A percentile compares a stretch with the other conserved stretches of the same genome.
phyloP scores from a whole-genome alignment of 1,140 invertebrate species.

The Drosophila oshimai region DNA sequence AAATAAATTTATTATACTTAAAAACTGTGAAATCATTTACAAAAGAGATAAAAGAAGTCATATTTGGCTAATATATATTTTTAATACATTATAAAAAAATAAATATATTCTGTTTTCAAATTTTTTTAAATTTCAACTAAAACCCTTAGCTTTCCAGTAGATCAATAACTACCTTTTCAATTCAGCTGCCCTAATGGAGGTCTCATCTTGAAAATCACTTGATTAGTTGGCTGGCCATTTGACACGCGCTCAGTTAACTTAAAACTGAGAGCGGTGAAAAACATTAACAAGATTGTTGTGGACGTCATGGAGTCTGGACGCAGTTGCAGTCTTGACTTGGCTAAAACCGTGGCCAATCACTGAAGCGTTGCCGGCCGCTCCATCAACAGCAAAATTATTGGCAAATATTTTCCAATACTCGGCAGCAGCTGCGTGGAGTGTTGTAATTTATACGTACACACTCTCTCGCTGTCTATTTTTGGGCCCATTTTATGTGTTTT shows the following conservation, averaged over 20 bases:
- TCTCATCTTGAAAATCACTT: slow-evolving; percentile 17
- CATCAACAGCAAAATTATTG: slow-evolving; percentile 64
- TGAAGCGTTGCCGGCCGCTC: slow-evolving; percentile 67
- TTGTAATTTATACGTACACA: slow-evolving; percentile 48
- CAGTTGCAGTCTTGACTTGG: slow-evolving; percentile 23
- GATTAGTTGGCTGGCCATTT: slow-evolving; percentile 9
- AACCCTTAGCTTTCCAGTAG: neutral
- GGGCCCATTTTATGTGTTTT: slow-evolving; percentile 43
- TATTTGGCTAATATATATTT: too few species aligned
- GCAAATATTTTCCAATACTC: slow-evolving; percentile 64
- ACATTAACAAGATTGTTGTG: slow-evolving; percentile 26
- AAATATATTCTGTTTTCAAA: too few species aligned
- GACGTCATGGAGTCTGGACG: slow-evolving; percentile 31
- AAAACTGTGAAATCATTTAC: too few species aligned
- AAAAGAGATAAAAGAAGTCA: too few species aligned
- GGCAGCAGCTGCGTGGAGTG: slow-evolving; percentile 42
- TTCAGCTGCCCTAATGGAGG: neutral
- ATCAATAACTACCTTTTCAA: neutral
- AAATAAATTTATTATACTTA: too few species aligned
- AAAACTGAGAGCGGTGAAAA: neutral
- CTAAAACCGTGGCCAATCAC: slow-evolving; percentile 55
- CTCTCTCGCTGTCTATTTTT: slow-evolving; percentile 34
- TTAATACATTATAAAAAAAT: too few species aligned
- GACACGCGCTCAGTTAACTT: slow-evolving; percentile 22
- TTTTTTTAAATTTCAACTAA: too few species aligned